Percentiles rank a stretch among this genome's conserved stretches.
phyloP scores from a whole-genome alignment of 1,140 invertebrate genomes.

The Theocolax elegans region DNA sequence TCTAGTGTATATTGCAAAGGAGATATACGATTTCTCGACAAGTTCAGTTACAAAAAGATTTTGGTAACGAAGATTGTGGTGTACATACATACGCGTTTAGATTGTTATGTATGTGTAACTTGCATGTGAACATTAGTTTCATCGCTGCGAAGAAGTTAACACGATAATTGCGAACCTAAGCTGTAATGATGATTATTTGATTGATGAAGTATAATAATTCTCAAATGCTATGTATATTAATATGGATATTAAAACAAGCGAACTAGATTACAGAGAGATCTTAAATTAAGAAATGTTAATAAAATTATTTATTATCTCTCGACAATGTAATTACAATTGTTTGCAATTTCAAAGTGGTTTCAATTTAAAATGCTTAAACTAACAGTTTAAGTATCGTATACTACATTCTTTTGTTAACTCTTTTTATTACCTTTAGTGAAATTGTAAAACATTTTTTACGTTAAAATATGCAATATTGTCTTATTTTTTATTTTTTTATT shows the following conservation, averaged over 20 bases:
- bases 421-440: neutral
- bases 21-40: slow-evolving; percentile 2
- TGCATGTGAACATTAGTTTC: too few relatives aligned
- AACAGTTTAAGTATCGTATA: slow-evolving; percentile 3
- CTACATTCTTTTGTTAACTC: neutral
- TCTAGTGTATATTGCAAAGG: slow-evolving; percentile 23
- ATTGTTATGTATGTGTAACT: slow-evolving; percentile 22
- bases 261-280: neutral
- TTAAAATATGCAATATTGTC: neutral
- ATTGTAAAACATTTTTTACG: slow-evolving; percentile 7
- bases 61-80: too few relatives aligned
- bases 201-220: slow-evolving; percentile 28
- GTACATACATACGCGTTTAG: slow-evolving; percentile 14
- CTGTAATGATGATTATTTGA: too few relatives aligned
- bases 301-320: slow-evolving; percentile 11
- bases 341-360: neutral
- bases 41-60: slow-evolving; percentile 23
- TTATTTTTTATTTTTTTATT: neutral
- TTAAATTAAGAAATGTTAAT: neutral
- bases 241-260: neutral
- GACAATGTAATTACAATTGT: neutral
- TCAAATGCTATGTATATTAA: slow-evolving; percentile 29
- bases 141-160: neutral
- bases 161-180: too few relatives aligned
- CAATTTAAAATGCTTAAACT: neutral